Evolutionary conservation across 2,888 invertebrate genomes (phyloP).

Genomic region (Apamea monoglypha): DNA sequence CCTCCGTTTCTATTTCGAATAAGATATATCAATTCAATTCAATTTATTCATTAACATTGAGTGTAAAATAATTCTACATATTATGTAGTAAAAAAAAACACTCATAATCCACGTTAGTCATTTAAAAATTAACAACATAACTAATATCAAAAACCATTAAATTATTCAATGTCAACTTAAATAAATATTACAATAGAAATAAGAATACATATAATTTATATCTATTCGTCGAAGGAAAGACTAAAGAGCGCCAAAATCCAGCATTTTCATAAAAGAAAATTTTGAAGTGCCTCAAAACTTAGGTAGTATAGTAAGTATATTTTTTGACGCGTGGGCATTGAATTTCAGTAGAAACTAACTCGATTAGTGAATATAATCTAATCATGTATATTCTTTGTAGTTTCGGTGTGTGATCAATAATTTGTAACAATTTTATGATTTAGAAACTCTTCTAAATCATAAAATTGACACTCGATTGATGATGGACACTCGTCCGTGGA

Average conservation of each 20-base stretch:
- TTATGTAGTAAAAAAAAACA: background rate
- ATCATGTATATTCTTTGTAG: no score
- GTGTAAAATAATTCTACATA: background rate
- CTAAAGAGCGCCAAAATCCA: background rate
- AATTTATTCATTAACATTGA: background rate
- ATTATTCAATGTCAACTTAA: background rate
- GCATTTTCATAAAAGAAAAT: conserved; percentile 1
- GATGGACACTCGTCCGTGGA: no score
- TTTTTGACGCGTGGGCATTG: no score
- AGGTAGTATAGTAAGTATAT: no score
- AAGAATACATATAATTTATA: background rate
- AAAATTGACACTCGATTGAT: no score
- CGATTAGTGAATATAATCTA: no score
- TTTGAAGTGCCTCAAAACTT: no score
- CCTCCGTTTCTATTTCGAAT: conserved; percentile 1
- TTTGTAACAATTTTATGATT: no score
- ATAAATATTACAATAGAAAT: no score
- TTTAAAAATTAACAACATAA: background rate
- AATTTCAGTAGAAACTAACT: no score
- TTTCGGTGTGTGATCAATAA: no score
- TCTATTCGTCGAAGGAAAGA: background rate
- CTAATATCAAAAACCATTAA: background rate
- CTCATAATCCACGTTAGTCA: background rate
- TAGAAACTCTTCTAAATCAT: no score
- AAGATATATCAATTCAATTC: background rate